Evolutionary conservation across 2,797 vertebrate species (phyloP).

Genomic region (Hephaestus fuliginosus): DNA sequence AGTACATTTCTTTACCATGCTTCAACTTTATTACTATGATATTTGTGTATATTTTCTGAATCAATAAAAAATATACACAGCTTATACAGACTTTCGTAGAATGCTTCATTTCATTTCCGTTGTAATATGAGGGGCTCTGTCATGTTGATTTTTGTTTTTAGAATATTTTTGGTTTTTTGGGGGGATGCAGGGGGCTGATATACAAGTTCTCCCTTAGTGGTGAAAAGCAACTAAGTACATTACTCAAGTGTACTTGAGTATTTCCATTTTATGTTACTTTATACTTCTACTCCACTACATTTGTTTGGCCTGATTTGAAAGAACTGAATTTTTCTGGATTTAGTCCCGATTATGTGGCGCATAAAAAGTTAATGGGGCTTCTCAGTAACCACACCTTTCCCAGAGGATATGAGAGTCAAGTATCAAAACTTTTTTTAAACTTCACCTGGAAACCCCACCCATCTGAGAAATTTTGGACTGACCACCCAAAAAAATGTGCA

Average conservation of each 20-base stretch:
- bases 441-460: not conserved
- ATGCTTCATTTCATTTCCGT: conserved; percentile 15
- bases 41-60: conserved; percentile 86
- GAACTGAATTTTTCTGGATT: too few relatives aligned
- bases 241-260: too few relatives aligned
- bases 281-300: too few relatives aligned
- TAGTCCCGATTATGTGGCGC: not conserved
- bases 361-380: not conserved
- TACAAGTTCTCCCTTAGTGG: not conserved
- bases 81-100: conserved; percentile 35
- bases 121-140: too few relatives aligned
- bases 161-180: not conserved
- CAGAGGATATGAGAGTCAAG: not conserved
- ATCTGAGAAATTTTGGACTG: not conserved
- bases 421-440: not conserved
- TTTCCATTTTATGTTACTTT: too few relatives aligned
- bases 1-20: conserved; percentile 83
- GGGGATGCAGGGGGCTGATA: not conserved
- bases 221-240: too few relatives aligned
- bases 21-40: conserved; percentile 83
- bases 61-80: conserved; percentile 83
- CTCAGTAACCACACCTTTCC: not conserved
- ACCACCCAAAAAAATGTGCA: not conserved
- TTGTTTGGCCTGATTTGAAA: not conserved
- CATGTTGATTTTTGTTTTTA: not conserved